Evolutionary conservation across 2,888 invertebrate species (phyloP), one percentile per base, ranked within the genome.

Genomic region (Apotomis capreana): DNA sequence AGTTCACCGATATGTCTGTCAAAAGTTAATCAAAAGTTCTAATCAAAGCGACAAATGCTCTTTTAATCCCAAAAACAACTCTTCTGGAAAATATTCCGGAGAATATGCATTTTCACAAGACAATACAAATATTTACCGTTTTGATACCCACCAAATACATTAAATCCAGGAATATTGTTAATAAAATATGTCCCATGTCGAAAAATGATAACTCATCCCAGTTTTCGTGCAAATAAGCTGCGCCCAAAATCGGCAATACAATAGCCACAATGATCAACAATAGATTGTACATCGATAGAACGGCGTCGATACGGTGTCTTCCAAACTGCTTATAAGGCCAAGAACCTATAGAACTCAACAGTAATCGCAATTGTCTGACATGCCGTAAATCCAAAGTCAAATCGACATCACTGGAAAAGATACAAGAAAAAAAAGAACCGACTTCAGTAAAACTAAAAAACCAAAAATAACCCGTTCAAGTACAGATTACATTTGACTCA

Each of bases 321-420:
- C 60, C 60, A 15, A 46, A 60, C 15, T 60, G 44, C 44, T 44
- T 60, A 8, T 60, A 15, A 0, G 60, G 60, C 60, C 60, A 60
- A 8, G 13, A 60, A 15, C 44, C 60, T 13, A 60, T 46, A 10
- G 60, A 15, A 10, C 60, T 60, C 40, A 60, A 9, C 4, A 60
- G 1, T 9, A 46, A 46, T 15, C 44, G 13, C 44, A 60, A 4
- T 10, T 13, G 9, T 4, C 15, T 4, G 9, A 60, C 10, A 10
- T 60, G 44, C 44, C 15, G 44, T 0, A 60, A 60, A 15, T 46
- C 13, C 10, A 60, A 44, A 8, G 60, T 40, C 13, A 44, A 44
- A 10, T 3, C 40, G 12, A 13, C 60, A 10, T 44, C 15, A 40
- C 60, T 60, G 15, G 5, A 58, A 58, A 58, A 26, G 26, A 26